Base-by-base conservation (phyloP, 92 coral and sea anemone species). In the Epizoanthus fatuus region DNA sequence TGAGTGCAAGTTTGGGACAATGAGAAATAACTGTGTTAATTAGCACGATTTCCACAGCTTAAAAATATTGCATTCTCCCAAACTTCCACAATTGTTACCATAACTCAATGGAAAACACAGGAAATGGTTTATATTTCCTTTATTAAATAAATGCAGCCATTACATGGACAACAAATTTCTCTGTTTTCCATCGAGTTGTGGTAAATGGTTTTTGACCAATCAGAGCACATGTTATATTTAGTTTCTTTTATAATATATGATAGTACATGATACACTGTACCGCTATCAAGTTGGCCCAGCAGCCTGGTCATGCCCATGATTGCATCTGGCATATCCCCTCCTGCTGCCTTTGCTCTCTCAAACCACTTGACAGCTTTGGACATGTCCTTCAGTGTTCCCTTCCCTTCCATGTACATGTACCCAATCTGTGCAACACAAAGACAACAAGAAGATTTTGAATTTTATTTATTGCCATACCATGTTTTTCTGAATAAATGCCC, bases 301-400 rank as follows among this genome's bases (percentile, higher is more conserved):
- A 83, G 14, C 59, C 71, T 83, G 22, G 63, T 35, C 73, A 87
- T 83, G 57, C 38, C 20, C 14, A 80, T 58, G 12, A 72, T 35
- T 52, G 53, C 69, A 49, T 72, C 75, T 29, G 91, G 81, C 25
- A 87, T 32, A 81, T 76, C 79, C 3, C 62, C 78, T 60, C 85
- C 86, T 5, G 65, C 65, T 0, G 74, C 63, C 38, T 81, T 75
- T 5, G 91, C 91, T 51, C 85, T 81, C 42, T 87, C 85, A 64
- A 87, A 81, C 91, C 91, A 87, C 72, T 87, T 87, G 54, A 87
- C 20, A 62, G 91, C 91, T 72, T 74, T 64, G 71, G 59, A 76
- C 2, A 87, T 49, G 63, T 87, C 87, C 45, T 81, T 81, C 15
- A 25, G 39, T 72, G 91, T 87, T 13, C 91, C 91, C 1, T 76